phyloP scores from a whole-genome alignment of 2,797 vertebrate genomes.

The Dallia pectoralis region DNA sequence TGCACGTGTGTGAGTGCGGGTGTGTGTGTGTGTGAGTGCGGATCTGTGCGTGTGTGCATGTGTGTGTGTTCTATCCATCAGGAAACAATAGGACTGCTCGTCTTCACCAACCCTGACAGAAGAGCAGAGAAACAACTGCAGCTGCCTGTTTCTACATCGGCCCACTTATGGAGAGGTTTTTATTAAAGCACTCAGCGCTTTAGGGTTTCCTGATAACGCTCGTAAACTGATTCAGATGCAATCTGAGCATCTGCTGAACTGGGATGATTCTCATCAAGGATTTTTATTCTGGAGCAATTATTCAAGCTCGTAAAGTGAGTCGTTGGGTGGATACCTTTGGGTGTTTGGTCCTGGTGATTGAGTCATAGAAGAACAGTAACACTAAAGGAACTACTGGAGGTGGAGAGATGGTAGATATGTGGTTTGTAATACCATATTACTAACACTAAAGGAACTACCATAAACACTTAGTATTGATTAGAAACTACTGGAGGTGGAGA shows the following conservation, averaged over 20 bases:
- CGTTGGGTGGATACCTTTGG: conserved; percentile 48
- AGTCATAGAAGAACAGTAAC: conserved; percentile 51
- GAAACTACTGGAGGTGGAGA: too few relatives aligned
- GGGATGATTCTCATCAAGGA: conserved; percentile 68
- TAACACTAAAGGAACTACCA: too few relatives aligned
- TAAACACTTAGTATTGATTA: too few relatives aligned
- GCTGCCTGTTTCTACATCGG: conserved; percentile 13
- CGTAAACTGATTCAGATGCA: conserved; percentile 54
- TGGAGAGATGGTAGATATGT: neutral
- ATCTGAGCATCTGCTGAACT: conserved; percentile 56
- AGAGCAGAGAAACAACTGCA: neutral
- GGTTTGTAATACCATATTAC: neutral
- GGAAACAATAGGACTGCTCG: neutral
- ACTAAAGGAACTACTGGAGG: conserved; percentile 47
- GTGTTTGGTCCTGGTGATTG: conserved; percentile 28
- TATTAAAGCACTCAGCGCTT: conserved; percentile 34
- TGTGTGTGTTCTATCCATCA: too few relatives aligned
- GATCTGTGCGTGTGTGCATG: neutral
- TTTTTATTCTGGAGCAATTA: conserved; percentile 66
- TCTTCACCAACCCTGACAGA: neutral
- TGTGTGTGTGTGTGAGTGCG: too few relatives aligned
- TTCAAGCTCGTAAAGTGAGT: conserved; percentile 63
- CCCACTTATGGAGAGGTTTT: conserved; percentile 39
- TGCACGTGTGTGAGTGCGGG: too few relatives aligned
- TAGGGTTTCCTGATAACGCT: conserved; percentile 57